Evolutionary conservation across 2,797 vertebrate species (phyloP).

Genomic region (Limosa lapponica): DNA sequence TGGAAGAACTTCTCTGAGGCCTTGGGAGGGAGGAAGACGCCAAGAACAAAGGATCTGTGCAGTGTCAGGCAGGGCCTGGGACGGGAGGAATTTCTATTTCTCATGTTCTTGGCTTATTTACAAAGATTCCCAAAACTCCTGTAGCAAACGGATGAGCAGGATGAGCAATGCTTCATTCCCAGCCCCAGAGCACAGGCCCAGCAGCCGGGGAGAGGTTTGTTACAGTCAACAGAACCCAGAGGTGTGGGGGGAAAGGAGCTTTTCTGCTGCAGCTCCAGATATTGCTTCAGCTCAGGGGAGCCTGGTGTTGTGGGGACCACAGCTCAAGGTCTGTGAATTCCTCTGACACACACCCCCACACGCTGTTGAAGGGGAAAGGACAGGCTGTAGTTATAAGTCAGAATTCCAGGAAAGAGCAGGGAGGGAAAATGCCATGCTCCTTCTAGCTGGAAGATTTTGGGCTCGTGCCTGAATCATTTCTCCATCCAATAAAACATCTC

Average conservation of each 20-base stretch:
- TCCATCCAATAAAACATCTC: not conserved
- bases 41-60: conserved; percentile 51
- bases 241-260: not conserved
- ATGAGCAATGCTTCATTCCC: not conserved
- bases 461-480: not conserved
- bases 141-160: not conserved
- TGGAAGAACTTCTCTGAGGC: not conserved
- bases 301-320: not conserved
- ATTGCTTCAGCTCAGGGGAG: rapidly evolving
- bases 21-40: conserved; percentile 6
- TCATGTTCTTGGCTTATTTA: conserved; percentile 42
- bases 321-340: rapidly evolving
- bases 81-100: conserved; percentile 33
- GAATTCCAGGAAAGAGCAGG: not conserved
- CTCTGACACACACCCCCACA: not conserved
- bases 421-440: not conserved
- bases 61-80: conserved; percentile 46
- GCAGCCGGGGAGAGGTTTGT: not conserved
- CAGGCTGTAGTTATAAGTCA: not conserved
- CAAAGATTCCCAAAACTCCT: conserved; percentile 52
- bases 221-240: not conserved
- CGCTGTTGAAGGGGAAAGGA: not conserved
- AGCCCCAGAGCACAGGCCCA: not conserved
- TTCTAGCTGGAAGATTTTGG: not conserved
- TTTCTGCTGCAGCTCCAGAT: not conserved